phyloP scores from a whole-genome alignment of 2,888 invertebrate genomes.

The Lithophane leautieri region DNA sequence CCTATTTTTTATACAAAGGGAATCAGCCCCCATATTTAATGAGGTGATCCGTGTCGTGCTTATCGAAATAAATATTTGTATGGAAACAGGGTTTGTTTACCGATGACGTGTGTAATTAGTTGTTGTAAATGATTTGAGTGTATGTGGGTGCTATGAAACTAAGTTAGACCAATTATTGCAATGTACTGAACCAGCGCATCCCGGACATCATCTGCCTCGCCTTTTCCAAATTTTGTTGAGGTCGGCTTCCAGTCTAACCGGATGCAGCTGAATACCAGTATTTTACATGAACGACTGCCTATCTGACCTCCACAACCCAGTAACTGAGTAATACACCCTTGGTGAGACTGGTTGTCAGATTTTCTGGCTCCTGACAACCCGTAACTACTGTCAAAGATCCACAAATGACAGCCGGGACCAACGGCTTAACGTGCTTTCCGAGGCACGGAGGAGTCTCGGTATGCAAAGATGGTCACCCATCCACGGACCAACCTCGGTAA shows the following conservation, averaged over 20 bases:
- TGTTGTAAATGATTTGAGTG: neutral
- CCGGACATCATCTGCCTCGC: no score
- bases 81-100: constrained; percentile 3
- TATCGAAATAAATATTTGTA: constrained; percentile 12
- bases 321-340: neutral
- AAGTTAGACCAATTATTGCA: neutral
- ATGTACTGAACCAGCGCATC: neutral
- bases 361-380: no score
- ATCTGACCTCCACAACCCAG: neutral
- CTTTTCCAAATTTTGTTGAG: no score
- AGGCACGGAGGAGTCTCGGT: neutral
- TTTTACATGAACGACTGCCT: neutral
- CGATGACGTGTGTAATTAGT: constrained; percentile 10
- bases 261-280: neutral
- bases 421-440: neutral
- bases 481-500: no score
- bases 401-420: neutral
- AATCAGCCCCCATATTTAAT: neutral
- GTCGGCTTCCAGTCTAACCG: no score
- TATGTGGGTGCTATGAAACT: neutral
- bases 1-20: neutral
- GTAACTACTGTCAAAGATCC: neutral
- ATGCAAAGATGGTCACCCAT: neutral
- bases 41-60: constrained; percentile 1
- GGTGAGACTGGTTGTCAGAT: neutral